Evolutionary conservation across 2,888 invertebrate species (phyloP).

Genomic region (Hyposoter didymator): DNA sequence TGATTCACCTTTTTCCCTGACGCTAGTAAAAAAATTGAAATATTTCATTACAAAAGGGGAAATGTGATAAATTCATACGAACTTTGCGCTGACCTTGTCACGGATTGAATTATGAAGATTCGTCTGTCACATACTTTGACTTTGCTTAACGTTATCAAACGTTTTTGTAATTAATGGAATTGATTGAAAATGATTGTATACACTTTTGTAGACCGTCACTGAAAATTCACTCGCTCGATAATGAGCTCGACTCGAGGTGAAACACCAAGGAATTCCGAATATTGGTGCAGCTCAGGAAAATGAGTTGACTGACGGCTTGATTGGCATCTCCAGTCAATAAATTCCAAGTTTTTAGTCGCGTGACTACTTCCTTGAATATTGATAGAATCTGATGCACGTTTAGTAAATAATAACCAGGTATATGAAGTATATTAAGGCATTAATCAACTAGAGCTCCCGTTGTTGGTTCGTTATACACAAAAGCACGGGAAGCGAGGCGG

Average conservation of each 20-base stretch:
- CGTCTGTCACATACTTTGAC: no score
- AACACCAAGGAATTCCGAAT: not conserved
- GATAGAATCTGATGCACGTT: not conserved
- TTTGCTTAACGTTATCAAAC: not conserved
- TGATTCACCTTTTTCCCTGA: not conserved
- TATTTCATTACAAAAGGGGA: not conserved
- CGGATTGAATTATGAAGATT: not conserved
- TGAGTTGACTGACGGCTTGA: not conserved
- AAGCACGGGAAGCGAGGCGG: not conserved
- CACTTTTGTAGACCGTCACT: not conserved
- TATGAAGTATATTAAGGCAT: constrained; percentile 35
- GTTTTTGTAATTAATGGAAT: not conserved
- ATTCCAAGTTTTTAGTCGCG: not conserved
- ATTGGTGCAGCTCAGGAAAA: not conserved
- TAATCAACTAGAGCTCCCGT: constrained; percentile 28
- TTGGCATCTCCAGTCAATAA: not conserved
- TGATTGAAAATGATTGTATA: not conserved
- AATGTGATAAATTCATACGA: not conserved
- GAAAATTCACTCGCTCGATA: not conserved
- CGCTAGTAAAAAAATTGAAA: no score
- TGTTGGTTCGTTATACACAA: constrained; percentile 29
- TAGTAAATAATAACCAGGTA: not conserved
- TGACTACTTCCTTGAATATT: not conserved
- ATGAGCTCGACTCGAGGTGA: not conserved
- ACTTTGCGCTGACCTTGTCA: not conserved